Base-by-base conservation (phyloP, 1,140 invertebrate species). In the Liolophura sinensis region DNA sequence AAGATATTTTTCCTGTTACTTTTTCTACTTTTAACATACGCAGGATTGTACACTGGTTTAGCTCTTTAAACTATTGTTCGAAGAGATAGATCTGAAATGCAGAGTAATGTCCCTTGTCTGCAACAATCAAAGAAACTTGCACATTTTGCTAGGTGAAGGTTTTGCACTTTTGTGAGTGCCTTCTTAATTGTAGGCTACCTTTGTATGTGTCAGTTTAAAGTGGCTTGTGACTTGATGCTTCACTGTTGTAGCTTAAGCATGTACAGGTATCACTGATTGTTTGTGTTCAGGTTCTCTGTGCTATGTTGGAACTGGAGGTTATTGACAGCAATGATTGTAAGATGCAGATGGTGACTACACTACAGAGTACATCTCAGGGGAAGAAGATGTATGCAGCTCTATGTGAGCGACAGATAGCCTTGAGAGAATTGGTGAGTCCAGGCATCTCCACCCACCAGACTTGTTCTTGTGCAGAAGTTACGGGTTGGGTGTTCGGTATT, bases 281-380 rank as follows among this genome's bases (percentile, higher is more conserved):
- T 24, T 60, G 6, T 58, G 52, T 88, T 88, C 18, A 93, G 78
- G 89, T 89, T 5, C 85, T 94, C 27, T 93, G 92, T 82, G 85
- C 92, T 48, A 92, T 94, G 89, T 82, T 94, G 48, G 93, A 95
- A 83, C 91, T 92, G 89, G 89, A 92, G 76, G 81, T 92, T 24
- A 78, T 92, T 20, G 87, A 92, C 71, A 81, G 78, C 65, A 80
- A 85, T 64, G 85, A 86, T 62, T 88, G 90, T 48, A 88, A 91
- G 74, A 78, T 92, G 68, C 92, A 93, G 83, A 90, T 92, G 68
- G 91, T 92, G 22, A 92, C 91, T n/a, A 91, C 92, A 1, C 86
- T 94, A 48, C 91, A 93, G 77, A 91, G 89, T 47, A 93, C 92
- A 16, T 82, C 87, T 15, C 86, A 88, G 18, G 92, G 92, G 11